Evolutionary conservation across 2,888 invertebrate species (phyloP).

Genomic region (Mimumesa dahlbomi): DNA sequence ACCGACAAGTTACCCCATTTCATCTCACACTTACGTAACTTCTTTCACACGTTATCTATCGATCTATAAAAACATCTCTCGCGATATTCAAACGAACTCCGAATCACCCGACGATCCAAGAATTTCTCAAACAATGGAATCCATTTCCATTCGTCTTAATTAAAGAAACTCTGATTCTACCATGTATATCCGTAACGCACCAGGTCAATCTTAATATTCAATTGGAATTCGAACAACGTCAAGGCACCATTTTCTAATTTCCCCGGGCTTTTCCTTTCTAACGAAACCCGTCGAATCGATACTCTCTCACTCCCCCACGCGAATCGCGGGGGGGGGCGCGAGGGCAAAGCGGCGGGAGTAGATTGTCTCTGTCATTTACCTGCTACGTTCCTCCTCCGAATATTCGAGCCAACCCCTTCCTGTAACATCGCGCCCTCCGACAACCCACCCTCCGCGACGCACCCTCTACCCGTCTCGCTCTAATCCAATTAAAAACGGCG

Average conservation of each 20-base stretch:
- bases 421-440: constrained; percentile 65
- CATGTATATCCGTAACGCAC: too few species aligned
- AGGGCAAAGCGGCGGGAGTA: constrained; percentile 18
- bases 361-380: constrained; percentile 65
- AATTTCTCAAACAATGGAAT: too few species aligned
- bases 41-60: too few species aligned
- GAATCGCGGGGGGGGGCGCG: constrained; percentile 20
- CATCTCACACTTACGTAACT: too few species aligned
- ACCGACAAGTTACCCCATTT: too few species aligned
- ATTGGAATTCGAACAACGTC: too few species aligned
- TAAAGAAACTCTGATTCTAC: too few species aligned
- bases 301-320: constrained; percentile 13
- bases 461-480: constrained; percentile 69
- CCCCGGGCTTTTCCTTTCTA: constrained; percentile 41
- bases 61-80: too few species aligned
- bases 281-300: constrained; percentile 44
- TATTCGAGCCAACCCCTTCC: constrained; percentile 63
- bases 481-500: constrained; percentile 78
- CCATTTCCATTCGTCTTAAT: too few species aligned
- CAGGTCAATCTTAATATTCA: too few species aligned
- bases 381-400: constrained; percentile 42
- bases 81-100: too few species aligned
- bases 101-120: too few species aligned
- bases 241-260: constrained; percentile 35
- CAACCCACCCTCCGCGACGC: constrained; percentile 43